These are phyloP conservation scores for Onychorhynchus coronatus DNA, from an alignment of 2,113 vertebrate species.

Conservation along the genomic window DNA sequence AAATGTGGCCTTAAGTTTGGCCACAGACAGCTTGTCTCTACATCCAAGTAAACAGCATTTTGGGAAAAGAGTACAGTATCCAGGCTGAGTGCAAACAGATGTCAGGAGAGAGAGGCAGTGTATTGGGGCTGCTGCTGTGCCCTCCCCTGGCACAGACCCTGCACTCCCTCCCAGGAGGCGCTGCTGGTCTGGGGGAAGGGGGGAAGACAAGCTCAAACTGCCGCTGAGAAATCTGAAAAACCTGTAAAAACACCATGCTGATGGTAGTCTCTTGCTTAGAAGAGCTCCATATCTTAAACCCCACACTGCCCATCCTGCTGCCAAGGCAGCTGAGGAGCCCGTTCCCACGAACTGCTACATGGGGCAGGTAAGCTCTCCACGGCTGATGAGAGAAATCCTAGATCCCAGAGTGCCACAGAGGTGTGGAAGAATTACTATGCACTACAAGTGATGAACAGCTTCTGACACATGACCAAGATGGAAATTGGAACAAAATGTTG, in stretches of 20 bases:
- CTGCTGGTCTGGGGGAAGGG: background rate
- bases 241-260: background rate
- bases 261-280: background rate
- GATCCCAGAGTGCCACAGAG: background rate
- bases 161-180: background rate
- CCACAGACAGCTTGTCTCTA: background rate
- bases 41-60: background rate
- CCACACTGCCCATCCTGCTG: background rate
- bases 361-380: accelerated
- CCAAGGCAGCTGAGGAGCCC: accelerated
- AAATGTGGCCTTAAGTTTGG: background rate
- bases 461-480: background rate
- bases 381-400: background rate
- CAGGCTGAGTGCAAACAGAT: background rate
- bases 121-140: background rate
- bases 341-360: background rate
- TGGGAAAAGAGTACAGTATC: background rate
- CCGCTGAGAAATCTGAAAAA: background rate
- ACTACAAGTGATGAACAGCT: background rate
- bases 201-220: background rate
- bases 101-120: background rate
- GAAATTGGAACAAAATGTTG: background rate
- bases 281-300: background rate
- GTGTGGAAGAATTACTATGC: background rate
- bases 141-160: background rate